Base-by-base conservation (phyloP, 2,797 vertebrate genomes). In the Pachyuromys duprasi region DNA sequence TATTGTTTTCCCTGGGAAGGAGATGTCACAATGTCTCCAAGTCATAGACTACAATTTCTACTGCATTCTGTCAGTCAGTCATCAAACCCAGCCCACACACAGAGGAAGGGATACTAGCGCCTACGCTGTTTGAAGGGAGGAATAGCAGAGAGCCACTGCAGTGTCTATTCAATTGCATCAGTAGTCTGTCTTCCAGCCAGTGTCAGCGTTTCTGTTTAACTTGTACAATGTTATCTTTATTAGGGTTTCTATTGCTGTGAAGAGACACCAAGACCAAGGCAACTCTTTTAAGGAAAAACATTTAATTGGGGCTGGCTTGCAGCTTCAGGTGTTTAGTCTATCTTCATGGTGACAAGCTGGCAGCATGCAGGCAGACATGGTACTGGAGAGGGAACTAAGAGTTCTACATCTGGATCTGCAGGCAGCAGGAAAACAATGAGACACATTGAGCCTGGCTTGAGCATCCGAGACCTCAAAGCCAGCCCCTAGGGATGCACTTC, bases 61-160 rank as follows among this genome's bases (percentile, higher is more conserved):
- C 63, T 89, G 91, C 79, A 78, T 65, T 86, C 80, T 86, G 78
- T 33, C 69, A 95, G 45, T 33, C 75, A 95, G 45, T 80, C 78
- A 33, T 76, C 93, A 84, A 87, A 62, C 33, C 31, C 13, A 76
- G 20, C 33, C 17, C 60, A 79, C 6, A 65, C 5, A 79, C 49
- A 62, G 57, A 22, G 28, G 55, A 28, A 80, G 72, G 55, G 49
- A 86, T 76, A 89, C 79, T 39, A 90, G 89, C 60, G 0, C 45
- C 9, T 4, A 93, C 4, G 8, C 49, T 45, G 42, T 55, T 39
- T 75, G 39, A 84, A 88, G 57, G 81, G 15, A 76, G 24, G 76
- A 92, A 31, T 62, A 90, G 80, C 4, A 67, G 31, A 89, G 22
- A 91, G 82, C 42, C n/a, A 39, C 15, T 55, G 74, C 45, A 33